Percentiles rank a stretch among this genome's conserved stretches.
These are phyloP conservation scores for Strix aluco DNA, from an alignment of 2,113 vertebrate species.

Conservation along the genomic window DNA sequence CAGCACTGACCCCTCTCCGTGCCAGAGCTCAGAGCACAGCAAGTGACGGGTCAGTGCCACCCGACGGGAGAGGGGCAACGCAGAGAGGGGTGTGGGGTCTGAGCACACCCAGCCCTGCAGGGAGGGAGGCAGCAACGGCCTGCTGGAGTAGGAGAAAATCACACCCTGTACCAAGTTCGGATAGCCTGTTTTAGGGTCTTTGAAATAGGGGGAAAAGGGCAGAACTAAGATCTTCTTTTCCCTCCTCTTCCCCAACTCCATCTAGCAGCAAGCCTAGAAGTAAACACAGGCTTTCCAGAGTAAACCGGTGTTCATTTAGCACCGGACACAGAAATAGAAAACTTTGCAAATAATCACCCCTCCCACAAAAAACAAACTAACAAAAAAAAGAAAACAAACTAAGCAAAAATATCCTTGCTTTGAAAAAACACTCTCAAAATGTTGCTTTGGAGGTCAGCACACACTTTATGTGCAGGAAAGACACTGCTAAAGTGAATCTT, in stretches of 20 bases:
- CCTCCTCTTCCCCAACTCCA: background rate
- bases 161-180: rapidly evolving
- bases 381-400: background rate
- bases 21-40: background rate
- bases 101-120: background rate
- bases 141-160: no score
- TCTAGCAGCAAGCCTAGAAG: background rate
- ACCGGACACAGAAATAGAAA: background rate
- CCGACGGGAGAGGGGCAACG: background rate
- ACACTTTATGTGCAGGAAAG: background rate
- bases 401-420: background rate
- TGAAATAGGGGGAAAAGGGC: background rate
- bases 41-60: background rate
- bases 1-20: background rate
- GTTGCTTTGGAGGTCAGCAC: background rate
- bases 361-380: background rate
- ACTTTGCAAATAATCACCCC: background rate
- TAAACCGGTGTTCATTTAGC: background rate
- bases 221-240: background rate
- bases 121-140: background rate
- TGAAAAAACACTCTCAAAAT: background rate
- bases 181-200: background rate
- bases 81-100: background rate
- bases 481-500: background rate
- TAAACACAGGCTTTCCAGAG: background rate